These are phyloP conservation scores for Butastur rufipennis DNA, from an alignment of 2,113 vertebrate species.

Conservation along the genomic window DNA sequence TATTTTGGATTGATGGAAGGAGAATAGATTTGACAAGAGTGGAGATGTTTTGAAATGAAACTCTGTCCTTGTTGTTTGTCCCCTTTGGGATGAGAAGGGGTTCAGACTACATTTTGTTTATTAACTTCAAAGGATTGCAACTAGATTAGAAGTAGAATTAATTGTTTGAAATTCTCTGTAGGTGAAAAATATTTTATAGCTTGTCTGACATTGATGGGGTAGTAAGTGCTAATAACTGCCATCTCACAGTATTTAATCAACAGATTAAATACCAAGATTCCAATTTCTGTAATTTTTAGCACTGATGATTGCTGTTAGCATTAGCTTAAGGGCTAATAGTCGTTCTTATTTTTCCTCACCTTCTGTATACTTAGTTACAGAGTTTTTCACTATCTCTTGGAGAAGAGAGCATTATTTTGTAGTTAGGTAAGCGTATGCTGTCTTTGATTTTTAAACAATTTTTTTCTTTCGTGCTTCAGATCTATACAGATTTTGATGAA, in stretches of 20 bases:
- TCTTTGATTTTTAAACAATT: neutral
- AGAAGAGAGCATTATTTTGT: neutral
- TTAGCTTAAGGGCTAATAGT: neutral
- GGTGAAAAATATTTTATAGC: neutral
- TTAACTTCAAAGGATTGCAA: neutral
- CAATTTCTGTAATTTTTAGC: neutral
- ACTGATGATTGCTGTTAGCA: neutral
- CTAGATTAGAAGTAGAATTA: neutral
- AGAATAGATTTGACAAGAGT: neutral
- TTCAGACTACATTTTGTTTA: neutral
- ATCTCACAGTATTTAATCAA: neutral
- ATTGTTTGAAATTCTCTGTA: neutral
- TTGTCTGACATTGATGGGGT: neutral
- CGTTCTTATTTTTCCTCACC: neutral
- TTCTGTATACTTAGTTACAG: neutral
- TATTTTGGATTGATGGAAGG: neutral
- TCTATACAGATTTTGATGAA: conserved; percentile 94
- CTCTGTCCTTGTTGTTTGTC: neutral
- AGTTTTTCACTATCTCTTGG: neutral
- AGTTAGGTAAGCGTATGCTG: neutral
- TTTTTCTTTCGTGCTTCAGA: conserved; percentile 71
- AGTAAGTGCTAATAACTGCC: neutral
- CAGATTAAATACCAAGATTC: neutral
- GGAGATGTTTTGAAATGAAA: neutral
- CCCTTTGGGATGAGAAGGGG: neutral